Evolutionary conservation across 1,140 invertebrate species (phyloP).

Genomic region (Zaprionus camerounensis): DNA sequence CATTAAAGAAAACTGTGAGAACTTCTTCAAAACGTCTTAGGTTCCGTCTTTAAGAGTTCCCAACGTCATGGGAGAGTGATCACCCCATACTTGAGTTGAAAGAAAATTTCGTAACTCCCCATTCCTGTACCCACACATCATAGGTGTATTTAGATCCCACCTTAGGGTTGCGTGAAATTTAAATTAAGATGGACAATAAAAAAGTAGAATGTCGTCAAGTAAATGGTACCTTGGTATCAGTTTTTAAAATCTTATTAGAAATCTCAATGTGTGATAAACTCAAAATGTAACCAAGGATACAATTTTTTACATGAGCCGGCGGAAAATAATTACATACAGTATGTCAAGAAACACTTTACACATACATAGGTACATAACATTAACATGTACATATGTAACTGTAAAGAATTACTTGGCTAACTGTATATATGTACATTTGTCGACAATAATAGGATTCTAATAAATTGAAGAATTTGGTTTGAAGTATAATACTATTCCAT

Average conservation of each 20-base stretch:
- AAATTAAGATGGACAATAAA: constrained; percentile 1
- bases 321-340: too few relatives aligned
- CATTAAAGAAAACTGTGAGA: constrained; percentile 64
- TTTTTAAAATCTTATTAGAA: neutral
- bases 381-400: too few relatives aligned
- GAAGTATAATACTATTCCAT: too few relatives aligned
- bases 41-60: constrained; percentile 50
- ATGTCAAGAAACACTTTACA: too few relatives aligned
- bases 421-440: too few relatives aligned
- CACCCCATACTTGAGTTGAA: constrained; percentile 41
- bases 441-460: too few relatives aligned
- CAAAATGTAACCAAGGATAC: too few relatives aligned
- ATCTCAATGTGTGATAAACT: neutral
- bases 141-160: constrained; percentile 6
- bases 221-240: neutral
- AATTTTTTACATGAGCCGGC: too few relatives aligned
- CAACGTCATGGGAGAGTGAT: constrained; percentile 68
- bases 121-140: constrained; percentile 10
- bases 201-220: neutral
- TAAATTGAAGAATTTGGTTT: too few relatives aligned
- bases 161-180: neutral
- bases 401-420: too few relatives aligned
- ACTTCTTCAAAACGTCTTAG: constrained; percentile 50
- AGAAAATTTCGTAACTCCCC: constrained; percentile 28
- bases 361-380: too few relatives aligned